Conservation (phyloP, 2,113 vertebrate species). For the Neolamprologus sp. region DNA sequence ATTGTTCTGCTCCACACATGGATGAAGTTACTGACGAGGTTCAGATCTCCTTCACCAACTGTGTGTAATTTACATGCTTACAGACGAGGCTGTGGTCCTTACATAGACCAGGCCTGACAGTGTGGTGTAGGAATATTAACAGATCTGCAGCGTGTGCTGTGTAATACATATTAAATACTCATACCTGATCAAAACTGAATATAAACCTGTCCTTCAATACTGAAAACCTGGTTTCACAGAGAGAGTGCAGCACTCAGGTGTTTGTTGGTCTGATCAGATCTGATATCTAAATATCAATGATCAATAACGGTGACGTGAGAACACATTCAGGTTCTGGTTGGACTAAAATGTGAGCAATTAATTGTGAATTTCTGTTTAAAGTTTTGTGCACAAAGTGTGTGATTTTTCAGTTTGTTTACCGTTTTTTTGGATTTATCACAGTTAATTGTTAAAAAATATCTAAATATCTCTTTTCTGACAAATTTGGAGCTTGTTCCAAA, state of each 20-base stretch:
- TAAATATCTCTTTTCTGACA: neutral
- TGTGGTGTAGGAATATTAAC: neutral
- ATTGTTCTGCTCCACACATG: neutral
- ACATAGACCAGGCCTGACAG: neutral
- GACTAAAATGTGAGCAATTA: neutral
- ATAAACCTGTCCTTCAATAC: neutral
- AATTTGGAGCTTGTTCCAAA: neutral
- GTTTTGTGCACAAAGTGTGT: neutral
- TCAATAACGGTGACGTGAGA: neutral
- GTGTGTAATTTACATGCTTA: neutral
- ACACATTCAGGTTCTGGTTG: accelerated
- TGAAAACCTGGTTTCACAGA: neutral
- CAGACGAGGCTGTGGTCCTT: neutral
- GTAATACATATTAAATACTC: neutral
- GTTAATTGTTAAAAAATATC: neutral
- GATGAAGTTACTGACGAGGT: neutral
- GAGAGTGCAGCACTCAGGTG: neutral
- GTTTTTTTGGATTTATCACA: neutral
- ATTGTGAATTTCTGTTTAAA: neutral
- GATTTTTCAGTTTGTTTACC: neutral
- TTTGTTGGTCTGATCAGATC: neutral
- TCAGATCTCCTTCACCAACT: neutral
- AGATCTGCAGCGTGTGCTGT: neutral
- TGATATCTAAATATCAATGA: neutral
- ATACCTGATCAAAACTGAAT: neutral